Evolutionary conservation across 2,113 vertebrate genomes (phyloP).

Genomic region (Erpornis zantholeuca): DNA sequence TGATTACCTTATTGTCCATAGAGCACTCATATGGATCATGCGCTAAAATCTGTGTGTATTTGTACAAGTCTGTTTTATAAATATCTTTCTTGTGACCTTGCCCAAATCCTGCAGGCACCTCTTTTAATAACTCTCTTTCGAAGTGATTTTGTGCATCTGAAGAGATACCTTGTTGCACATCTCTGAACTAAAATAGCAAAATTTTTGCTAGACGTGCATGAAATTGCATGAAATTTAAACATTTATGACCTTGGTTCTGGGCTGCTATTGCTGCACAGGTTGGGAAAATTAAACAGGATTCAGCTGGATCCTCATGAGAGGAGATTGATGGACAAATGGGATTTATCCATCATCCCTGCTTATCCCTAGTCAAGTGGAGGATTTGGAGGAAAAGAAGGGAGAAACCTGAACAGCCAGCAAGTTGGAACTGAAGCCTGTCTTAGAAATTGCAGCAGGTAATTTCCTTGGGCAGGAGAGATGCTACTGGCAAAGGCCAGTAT

Average conservation of each 20-base stretch:
- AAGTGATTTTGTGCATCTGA: neutral
- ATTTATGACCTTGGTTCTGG: neutral
- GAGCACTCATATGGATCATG: neutral
- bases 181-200: neutral
- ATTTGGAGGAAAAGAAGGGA: neutral
- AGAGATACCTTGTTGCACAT: neutral
- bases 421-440: neutral
- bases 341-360: neutral
- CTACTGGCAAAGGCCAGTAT: neutral
- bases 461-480: neutral
- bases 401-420: neutral
- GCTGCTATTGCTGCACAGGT: neutral
- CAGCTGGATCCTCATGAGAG: neutral
- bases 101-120: neutral
- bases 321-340: neutral
- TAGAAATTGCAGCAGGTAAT: neutral
- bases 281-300: neutral
- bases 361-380: neutral
- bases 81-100: neutral
- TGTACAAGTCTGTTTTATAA: neutral
- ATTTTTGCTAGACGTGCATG: neutral
- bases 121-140: neutral
- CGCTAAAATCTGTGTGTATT: neutral
- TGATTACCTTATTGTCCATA: neutral
- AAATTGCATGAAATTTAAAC: conserved; percentile 31